A percentile compares a stretch with the other conserved stretches of the same genome.
Evolutionary conservation across 2,888 invertebrate genomes (phyloP).

Genomic region (Machimus atricapillus): DNA sequence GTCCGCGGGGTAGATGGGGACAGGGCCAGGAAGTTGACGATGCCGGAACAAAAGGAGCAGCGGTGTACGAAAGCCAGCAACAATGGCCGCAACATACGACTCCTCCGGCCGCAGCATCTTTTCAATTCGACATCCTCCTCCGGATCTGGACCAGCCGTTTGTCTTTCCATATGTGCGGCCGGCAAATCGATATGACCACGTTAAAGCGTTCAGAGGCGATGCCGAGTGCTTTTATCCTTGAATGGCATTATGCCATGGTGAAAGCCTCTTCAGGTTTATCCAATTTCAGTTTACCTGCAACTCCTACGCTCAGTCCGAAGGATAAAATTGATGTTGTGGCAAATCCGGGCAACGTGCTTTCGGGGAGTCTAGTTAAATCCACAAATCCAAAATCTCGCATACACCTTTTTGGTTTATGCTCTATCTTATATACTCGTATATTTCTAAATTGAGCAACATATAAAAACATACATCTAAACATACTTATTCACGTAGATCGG

Average conservation of each 20-base stretch:
- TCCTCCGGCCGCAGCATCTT: conserved; percentile 8
- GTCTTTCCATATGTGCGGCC: conserved; percentile 35
- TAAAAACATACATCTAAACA: background rate
- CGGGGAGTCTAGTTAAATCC: conserved; percentile 41
- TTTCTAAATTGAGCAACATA: background rate
- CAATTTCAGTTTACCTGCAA: conserved; percentile 46
- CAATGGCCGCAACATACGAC: background rate
- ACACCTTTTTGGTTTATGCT: background rate
- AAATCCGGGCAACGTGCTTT: conserved; percentile 45
- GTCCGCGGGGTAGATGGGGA: too few relatives aligned
- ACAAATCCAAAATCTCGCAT: conserved; percentile 6
- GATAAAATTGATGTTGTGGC: conserved; percentile 45
- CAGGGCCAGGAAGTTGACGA: background rate
- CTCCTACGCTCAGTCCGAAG: conserved; percentile 33
- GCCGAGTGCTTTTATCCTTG: conserved; percentile 34
- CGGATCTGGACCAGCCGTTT: conserved; percentile 24
- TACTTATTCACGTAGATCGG: background rate
- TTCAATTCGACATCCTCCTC: background rate
- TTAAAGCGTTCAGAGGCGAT: conserved; percentile 42
- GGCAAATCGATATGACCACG: conserved; percentile 45
- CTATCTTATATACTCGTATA: background rate
- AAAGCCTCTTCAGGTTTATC: conserved; percentile 45
- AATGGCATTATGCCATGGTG: conserved; percentile 1
- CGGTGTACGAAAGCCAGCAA: background rate
- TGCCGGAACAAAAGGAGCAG: background rate